Evolutionary conservation across 2,888 invertebrate genomes (phyloP).

Genomic region (Pseudanteris insignis): DNA sequence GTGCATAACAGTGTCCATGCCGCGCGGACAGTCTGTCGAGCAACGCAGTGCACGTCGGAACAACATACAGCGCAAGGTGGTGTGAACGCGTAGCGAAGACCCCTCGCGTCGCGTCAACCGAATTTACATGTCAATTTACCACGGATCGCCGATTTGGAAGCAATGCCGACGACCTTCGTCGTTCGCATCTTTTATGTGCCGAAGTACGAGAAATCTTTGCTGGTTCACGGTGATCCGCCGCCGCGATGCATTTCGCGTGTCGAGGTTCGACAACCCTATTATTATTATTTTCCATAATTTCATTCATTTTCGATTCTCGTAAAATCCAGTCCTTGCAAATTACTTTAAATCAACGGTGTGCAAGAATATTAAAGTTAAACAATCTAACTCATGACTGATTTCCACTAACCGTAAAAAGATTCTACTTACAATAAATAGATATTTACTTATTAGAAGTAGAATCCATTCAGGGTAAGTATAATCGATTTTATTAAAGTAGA

Average conservation of each 20-base stretch:
- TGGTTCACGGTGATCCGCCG: neutral
- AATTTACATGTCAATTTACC: slow-evolving; percentile 49
- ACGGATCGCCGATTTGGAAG: slow-evolving; percentile 16
- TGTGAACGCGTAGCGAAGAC: slow-evolving; percentile 43
- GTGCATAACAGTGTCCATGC: slow-evolving; percentile 29
- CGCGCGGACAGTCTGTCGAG: slow-evolving; percentile 24
- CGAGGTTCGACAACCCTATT: no score
- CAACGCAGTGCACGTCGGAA: slow-evolving; percentile 47
- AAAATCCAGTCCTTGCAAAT: no score
- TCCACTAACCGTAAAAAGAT: no score
- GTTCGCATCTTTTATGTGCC: slow-evolving; percentile 59
- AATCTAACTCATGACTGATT: no score
- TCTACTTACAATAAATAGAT: no score
- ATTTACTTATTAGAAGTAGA: no score
- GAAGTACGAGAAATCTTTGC: slow-evolving; percentile 51
- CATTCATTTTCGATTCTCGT: no score
- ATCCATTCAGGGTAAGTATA: no score
- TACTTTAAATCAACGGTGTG: no score
- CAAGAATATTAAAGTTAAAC: no score
- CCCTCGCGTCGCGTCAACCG: slow-evolving; percentile 8
- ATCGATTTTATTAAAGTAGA: no score
- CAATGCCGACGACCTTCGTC: slow-evolving; percentile 51
- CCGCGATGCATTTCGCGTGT: slow-evolving; percentile 15
- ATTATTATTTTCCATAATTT: no score
- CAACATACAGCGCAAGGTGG: slow-evolving; percentile 52